Evolutionary conservation across 2,113 vertebrate species (phyloP), one percentile per base, ranked within the genome.

Genomic region (Cyphomyrus discorhynchus): DNA sequence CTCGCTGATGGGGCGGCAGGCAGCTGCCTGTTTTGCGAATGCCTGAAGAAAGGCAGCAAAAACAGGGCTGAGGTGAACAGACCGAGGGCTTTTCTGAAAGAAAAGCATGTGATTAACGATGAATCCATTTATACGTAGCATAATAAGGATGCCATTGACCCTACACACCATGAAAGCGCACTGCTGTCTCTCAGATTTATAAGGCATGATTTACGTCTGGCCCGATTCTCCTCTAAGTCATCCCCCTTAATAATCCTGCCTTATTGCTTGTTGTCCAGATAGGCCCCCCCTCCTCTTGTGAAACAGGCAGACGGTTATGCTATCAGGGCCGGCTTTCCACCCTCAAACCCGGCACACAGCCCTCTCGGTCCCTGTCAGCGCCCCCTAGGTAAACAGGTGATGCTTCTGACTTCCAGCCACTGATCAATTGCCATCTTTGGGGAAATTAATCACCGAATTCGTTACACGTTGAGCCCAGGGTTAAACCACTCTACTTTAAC

Each of bases 401-500:
- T 42, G 74, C 35, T 53, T 27, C 15, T 89, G 88, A 90, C 91
- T 80, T 91, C 89, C 90, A 88, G 58, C 82, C 89, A 11, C 89
- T 91, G 85, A 87, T 82, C 80, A 62, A 53, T 89, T 3, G 13
- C 50, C 31, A 27, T 84, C 31, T 87, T 52, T 49, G 15, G 62
- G 21, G 35, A 80, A 24, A 56, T 52, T 56, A 82, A 19, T 87
- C 31, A 1, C 45, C 46, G 70, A 89, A 88, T 89, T 92, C 46
- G 52, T 45, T 39, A 87, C 45, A 4, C 39, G 6, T 87, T n/a
- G 47, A 80, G n/a, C 74, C 35, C 74, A 21, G 13, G 13, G 88
- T 82, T 42, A 19, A 80, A 58, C 84, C 53, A 19, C 17, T 92
- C 35, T 13, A 83, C 90, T 88, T 92, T 91, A 86, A 92, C 92